phyloP scores from a whole-genome alignment of 2,797 vertebrate genomes.

The Lerista edwardsae region DNA sequence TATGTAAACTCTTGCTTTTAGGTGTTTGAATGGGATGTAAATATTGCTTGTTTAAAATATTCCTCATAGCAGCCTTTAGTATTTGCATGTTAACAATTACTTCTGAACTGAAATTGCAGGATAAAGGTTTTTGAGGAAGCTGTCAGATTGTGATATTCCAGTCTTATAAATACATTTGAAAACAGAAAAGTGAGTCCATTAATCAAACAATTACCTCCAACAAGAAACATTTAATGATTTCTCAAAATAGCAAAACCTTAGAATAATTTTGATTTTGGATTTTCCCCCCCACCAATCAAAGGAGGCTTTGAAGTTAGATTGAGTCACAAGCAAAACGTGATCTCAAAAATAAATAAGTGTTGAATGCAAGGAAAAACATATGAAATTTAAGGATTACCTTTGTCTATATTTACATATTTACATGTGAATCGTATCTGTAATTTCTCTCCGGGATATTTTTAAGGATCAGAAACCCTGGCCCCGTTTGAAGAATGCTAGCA shows the following conservation, averaged over 20 bases:
- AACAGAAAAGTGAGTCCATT: not conserved
- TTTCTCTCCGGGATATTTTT: not conserved
- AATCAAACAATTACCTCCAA: not conserved
- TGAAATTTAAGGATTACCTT: not conserved
- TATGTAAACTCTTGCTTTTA: not conserved
- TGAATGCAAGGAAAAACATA: not conserved
- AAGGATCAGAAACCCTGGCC: not conserved
- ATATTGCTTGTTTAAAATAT: not conserved
- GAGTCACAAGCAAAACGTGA: not conserved
- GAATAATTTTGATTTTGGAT: not conserved
- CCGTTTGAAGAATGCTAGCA: not conserved
- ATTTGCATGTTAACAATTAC: not conserved
- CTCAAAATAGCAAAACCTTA: not conserved
- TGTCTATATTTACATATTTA: not conserved
- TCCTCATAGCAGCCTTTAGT: not conserved
- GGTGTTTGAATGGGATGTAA: not conserved
- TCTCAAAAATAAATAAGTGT: conserved; percentile 9
- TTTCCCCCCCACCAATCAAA: not conserved
- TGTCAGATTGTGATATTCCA: not conserved
- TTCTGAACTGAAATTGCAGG: not conserved
- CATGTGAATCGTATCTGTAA: not conserved
- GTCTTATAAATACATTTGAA: not conserved
- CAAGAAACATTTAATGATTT: not conserved
- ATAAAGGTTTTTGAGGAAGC: not conserved
- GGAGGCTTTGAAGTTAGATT: not conserved